phyloP scores from a whole-genome alignment of 2,888 invertebrate species.

The Thyatira batis region DNA sequence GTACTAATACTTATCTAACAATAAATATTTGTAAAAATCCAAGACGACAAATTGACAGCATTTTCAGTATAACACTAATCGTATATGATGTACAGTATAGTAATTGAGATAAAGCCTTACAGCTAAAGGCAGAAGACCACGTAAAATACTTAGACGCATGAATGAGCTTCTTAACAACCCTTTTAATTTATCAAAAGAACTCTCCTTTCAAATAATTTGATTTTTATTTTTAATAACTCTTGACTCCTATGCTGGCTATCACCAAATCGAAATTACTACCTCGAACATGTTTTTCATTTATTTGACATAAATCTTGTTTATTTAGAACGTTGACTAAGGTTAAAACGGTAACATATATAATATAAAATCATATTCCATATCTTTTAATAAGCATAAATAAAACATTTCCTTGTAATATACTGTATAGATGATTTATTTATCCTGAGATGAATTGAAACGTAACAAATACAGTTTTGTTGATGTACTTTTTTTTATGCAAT shows the following conservation, averaged over 20 bases:
- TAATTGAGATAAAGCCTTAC: conserved; percentile 74
- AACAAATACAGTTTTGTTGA: neutral
- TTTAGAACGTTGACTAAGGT: neutral
- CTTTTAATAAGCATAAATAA: neutral
- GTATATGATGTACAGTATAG: conserved; percentile 59
- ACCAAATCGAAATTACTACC: neutral
- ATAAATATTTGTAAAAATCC: conserved; percentile 64
- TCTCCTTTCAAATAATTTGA: neutral
- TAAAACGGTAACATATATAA: neutral
- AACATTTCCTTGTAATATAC: too few species aligned
- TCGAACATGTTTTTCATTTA: neutral
- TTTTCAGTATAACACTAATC: conserved; percentile 69
- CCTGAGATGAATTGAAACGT: neutral
- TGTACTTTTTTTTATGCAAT: neutral
- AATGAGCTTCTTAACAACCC: neutral
- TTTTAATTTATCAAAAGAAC: neutral
- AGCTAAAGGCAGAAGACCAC: conserved; percentile 58
- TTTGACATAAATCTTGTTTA: neutral
- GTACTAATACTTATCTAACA: conserved; percentile 46
- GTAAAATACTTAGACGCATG: conserved; percentile 29
- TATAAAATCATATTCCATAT: too few species aligned
- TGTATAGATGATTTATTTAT: neutral
- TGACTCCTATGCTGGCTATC: neutral
- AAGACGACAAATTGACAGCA: conserved; percentile 79
- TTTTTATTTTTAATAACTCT: neutral